Evolutionary conservation across 1,140 invertebrate genomes (phyloP), one percentile per base, ranked within the genome.

Genomic region (Penaeus vannamei): DNA sequence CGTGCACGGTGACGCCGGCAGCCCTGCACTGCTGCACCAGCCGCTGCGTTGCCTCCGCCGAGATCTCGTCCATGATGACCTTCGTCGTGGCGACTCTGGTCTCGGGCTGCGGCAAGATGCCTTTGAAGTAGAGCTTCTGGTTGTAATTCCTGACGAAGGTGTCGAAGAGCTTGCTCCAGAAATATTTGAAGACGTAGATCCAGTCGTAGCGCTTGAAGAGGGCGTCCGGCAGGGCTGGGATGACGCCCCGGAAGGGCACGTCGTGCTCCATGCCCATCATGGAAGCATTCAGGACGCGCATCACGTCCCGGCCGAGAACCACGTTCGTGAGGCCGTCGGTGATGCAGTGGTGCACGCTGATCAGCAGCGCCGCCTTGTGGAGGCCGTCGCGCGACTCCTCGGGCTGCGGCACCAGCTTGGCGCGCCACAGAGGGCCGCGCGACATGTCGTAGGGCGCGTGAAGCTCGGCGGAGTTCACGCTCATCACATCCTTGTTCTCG

Each of bases 101-200:
- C 60, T n/a, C 32, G 2, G 85, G 85, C 60, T 80, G 85, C 29
- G 26, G 26, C 26, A 86, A 61, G 26, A 22, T 77, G 5, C 85
- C 85, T n/a, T 42, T 46, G 19, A 86, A 80, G 23, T 86, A 86
- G 12, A 86, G 59, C n/a, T 66, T 61, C 26, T n/a, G 61, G 59
- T 62, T 80, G 53, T 86, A 86, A 22, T 32, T 23, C 22, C 61
- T 32, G 12, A 84, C 32, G 10, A 84, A n/a, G 7, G 61, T 23
- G 20, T 66, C 83, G 20, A 84, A 22, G 14, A 84, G 26, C 61
- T 84, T 84, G 0, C 26, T 36, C 29, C 61, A 32, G 26, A 84
- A 66, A 32, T 84, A 84, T 17, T 42, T 62, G 10, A 86, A n/a
- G 7, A 60, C 59, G 59, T 80, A n/a, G 14, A 80, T 32, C 20